Base-by-base conservation (phyloP, 2,888 invertebrate species). In the Brassicogethes aeneus region DNA sequence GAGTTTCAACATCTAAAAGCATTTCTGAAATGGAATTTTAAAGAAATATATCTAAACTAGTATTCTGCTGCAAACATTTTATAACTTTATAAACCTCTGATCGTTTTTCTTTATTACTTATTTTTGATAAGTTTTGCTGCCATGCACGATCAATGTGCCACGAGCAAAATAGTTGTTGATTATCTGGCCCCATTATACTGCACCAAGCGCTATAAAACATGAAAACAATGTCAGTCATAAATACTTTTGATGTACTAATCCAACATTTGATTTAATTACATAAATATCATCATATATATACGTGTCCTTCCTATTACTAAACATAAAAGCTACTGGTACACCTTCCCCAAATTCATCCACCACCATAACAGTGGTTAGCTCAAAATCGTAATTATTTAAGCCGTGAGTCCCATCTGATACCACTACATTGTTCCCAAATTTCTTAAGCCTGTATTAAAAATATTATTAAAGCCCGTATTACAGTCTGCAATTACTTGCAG, bases 381-480 rank as follows among this genome's bases (percentile, higher is more conserved):
- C 46, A 41, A 48, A 48, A 17, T 47, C 39, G 33, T 46, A 47
- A 16, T 39, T 39, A 33, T 47, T 47, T 10, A 47, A 34, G 3
- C 48, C 46, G 17, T 48, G 48, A n/a, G 45, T 47, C 2, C 45
- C 35, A 39, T 48, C 48, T 30, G 46, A 15, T 13, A 44, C 43
- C 14, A 46, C 33, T 15, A 46, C 31, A 39, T 44, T 44, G 14
- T 16, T 17, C 3, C 42, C 42, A 47, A 42, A 45, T 33, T 37
- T 42, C 16, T 37, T 15, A 7, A 47, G 15, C 42, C n/a, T n/a
- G n/a, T n/a, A n/a, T n/a, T n/a, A n/a, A n/a, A n/a, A n/a, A n/a
- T n/a, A n/a, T n/a, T n/a, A n/a, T n/a, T n/a, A n/a, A n/a, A n/a
- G n/a, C n/a, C n/a, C n/a, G n/a, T n/a, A n/a, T n/a, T n/a, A n/a